These are phyloP conservation scores for Drosophila prolongata DNA, from an alignment of 2,888 invertebrate genomes.

Conservation along the genomic window DNA sequence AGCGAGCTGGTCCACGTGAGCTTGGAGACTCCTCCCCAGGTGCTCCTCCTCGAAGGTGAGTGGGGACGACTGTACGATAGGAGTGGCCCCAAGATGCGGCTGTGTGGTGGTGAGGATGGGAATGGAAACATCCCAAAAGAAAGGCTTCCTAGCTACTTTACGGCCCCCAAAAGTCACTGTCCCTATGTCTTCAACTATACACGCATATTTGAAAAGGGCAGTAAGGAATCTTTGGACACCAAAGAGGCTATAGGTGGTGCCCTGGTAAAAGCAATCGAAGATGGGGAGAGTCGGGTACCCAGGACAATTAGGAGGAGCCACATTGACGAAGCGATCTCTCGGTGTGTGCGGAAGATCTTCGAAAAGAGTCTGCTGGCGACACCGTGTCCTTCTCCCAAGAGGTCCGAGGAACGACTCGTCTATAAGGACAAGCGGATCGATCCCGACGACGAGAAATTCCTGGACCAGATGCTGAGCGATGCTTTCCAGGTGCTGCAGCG, in stretches of 20 bases:
- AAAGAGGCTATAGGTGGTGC: neutral
- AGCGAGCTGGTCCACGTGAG: slow-evolving; percentile 2
- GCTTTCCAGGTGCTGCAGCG: slow-evolving; percentile 47
- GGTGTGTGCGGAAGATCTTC: slow-evolving; percentile 16
- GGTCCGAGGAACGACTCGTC: neutral
- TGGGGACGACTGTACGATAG: neutral
- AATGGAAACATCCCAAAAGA: neutral
- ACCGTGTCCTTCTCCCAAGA: no score
- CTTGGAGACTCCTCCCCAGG: slow-evolving; percentile 9
- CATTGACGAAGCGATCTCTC: slow-evolving; percentile 9
- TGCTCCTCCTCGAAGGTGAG: slow-evolving; percentile 1
- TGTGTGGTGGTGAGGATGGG: neutral
- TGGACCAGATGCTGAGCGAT: slow-evolving; percentile 46
- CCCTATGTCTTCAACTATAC: slow-evolving; percentile 20
- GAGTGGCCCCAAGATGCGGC: neutral
- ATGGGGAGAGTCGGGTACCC: no score
- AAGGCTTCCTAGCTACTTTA: neutral
- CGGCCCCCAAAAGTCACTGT: neutral
- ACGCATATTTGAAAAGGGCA: neutral
- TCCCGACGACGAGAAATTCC: slow-evolving; percentile 50
- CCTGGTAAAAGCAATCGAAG: neutral
- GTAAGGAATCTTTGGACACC: neutral
- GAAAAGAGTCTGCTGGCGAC: slow-evolving; percentile 1
- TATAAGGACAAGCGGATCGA: slow-evolving; percentile 15
- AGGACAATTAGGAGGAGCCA: neutral